Conservation (phyloP, 2,888 invertebrate species). For the Euclidia mi region DNA sequence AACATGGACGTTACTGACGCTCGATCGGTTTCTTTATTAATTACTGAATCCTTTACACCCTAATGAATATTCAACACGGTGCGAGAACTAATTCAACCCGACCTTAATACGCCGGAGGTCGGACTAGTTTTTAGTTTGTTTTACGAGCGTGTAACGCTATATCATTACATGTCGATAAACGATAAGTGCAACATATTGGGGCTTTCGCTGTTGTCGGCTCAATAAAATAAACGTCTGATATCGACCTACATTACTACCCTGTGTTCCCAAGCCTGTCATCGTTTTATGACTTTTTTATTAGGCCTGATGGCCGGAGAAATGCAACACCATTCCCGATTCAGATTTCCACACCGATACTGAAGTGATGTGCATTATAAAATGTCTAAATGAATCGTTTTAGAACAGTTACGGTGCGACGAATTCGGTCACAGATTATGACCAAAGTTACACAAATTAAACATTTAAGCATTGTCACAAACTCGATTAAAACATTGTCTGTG, state of each 20-base stretch:
- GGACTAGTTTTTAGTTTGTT: slow-evolving; percentile 74
- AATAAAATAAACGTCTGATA: slow-evolving; percentile 80
- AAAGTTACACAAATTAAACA: slow-evolving; percentile 32
- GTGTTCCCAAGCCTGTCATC: slow-evolving; percentile 87
- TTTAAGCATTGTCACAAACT: slow-evolving; percentile 29
- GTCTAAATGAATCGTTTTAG: slow-evolving; percentile 71
- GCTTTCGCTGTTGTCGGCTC: slow-evolving; percentile 80
- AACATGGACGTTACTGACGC: slow-evolving; percentile 69
- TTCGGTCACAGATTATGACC: slow-evolving; percentile 45
- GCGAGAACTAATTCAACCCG: slow-evolving; percentile 70
- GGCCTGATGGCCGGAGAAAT: slow-evolving; percentile 82
- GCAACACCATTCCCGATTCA: slow-evolving; percentile 83
- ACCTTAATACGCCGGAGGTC: slow-evolving; percentile 65
- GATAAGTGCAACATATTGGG: slow-evolving; percentile 82
- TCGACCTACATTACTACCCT: slow-evolving; percentile 79
- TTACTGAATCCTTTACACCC: slow-evolving; percentile 75
- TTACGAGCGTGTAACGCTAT: slow-evolving; percentile 85
- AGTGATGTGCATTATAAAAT: slow-evolving; percentile 71
- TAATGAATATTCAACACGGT: slow-evolving; percentile 77
- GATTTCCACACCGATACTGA: slow-evolving; percentile 79
- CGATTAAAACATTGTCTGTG: slow-evolving; percentile 18
- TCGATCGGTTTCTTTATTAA: slow-evolving; percentile 76
- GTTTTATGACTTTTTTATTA: slow-evolving; percentile 89
- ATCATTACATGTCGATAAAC: slow-evolving; percentile 83
- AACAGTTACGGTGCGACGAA: slow-evolving; percentile 64